A percentile compares a stretch with the other conserved stretches of the same genome.
Conservation (phyloP, 2,888 invertebrate genomes). For the Ditula angustiorana region DNA sequence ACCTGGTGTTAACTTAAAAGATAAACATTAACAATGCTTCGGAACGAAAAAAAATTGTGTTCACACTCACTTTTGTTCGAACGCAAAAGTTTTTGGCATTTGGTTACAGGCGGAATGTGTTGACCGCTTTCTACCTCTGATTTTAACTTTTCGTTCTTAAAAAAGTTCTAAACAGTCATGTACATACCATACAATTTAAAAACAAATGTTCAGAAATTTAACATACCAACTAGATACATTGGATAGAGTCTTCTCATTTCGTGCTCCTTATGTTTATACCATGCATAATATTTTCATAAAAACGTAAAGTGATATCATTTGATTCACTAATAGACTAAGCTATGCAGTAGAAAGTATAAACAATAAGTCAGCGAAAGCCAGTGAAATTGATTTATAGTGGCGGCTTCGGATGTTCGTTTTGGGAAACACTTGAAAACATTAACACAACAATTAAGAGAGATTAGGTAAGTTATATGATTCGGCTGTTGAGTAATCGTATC, state of each 20-base stretch:
- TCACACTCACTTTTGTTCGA: conserved; percentile 23
- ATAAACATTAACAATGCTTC: conserved; percentile 27
- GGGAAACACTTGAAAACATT: conserved; percentile 78
- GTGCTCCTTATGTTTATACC: neutral
- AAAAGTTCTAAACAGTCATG: neutral
- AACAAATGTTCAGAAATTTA: too few relatives aligned
- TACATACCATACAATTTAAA: too few relatives aligned
- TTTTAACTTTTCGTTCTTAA: neutral
- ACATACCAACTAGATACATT: too few relatives aligned
- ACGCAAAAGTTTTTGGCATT: conserved; percentile 11
- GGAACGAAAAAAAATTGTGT: conserved; percentile 17
- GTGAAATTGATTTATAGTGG: conserved; percentile 83
- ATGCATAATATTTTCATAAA: conserved; percentile 57
- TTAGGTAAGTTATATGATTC: conserved; percentile 68
- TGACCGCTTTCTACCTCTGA: conserved; percentile 25
- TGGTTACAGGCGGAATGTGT: conserved; percentile 10
- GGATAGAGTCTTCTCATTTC: neutral
- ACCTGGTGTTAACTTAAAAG: conserved; percentile 25
- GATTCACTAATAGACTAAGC: conserved; percentile 67
- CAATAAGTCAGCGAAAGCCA: conserved; percentile 82
- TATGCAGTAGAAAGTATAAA: conserved; percentile 82
- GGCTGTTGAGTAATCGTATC: conserved; percentile 53
- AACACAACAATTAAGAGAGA: conserved; percentile 80
- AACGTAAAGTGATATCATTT: conserved; percentile 73
- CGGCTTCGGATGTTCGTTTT: conserved; percentile 71